Evolutionary conservation across 2,797 vertebrate genomes (phyloP), one percentile per base, ranked within the genome.

Genomic region (Malacoctenus gilli): DNA sequence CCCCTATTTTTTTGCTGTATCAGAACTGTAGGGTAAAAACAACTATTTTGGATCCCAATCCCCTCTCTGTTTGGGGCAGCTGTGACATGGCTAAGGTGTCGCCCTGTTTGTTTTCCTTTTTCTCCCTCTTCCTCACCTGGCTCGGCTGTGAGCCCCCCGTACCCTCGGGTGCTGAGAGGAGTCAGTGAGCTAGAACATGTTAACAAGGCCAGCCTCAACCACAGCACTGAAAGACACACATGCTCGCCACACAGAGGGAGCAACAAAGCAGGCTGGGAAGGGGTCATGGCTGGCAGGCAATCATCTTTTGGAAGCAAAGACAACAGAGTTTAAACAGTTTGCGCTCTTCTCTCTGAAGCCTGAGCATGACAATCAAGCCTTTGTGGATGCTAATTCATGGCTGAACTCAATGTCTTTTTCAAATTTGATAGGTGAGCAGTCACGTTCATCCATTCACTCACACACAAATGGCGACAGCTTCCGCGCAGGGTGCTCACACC

Each of bases 101-200:
- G 54, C 68, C 66, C 72, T 91, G 90, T 93, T 93, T 94, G 88
- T 92, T 92, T 92, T 87, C 75, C 80, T 76, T 87, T 76, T 87
- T 71, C 77, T 77, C 83, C 78, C 80, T 85, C 85, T 68, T 85
- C 81, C 77, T 90, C 85, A 86, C 82, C 87, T 87, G 81, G 75
- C 56, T 54, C 36, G 2, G 61, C 66, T 52, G 75, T 47, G 74
- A 72, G 68, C 53, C 68, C 47, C 76, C 52, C 25, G n/a, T 28
- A 11, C 59, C 81, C 79, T 52, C 34, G 48, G 87, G 81, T 79
- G 81, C 75, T 89, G 83, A 89, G 87, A 87, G 85, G 86, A 89
- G 85, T 74, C 85, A 89, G 78, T 92, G 89, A 91, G 88, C 83
- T 91, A 89, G 89, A 91, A 92, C 92, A 82, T 91, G 91, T 93